Percentiles rank a stretch among this genome's conserved stretches.
These are phyloP conservation scores for Craniophora ligustri DNA, from an alignment of 2,888 invertebrate species.

Conservation along the genomic window DNA sequence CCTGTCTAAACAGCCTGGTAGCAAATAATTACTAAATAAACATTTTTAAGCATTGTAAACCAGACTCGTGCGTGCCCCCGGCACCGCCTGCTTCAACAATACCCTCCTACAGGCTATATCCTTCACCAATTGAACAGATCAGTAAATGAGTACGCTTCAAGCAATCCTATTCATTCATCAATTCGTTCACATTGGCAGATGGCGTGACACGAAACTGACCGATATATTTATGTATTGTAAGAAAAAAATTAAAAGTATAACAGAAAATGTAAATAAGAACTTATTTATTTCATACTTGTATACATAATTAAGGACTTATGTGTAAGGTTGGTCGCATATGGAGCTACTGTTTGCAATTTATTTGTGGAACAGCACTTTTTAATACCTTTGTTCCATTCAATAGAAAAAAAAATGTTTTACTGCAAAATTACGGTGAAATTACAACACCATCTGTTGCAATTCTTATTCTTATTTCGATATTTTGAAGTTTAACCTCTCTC, in stretches of 20 bases:
- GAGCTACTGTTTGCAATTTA: background rate
- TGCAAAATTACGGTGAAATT: no score
- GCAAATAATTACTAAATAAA: background rate
- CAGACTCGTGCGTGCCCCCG: constrained; percentile 30
- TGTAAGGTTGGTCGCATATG: constrained; percentile 39
- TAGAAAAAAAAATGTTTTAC: background rate
- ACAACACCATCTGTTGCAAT: background rate
- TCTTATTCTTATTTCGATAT: no score
- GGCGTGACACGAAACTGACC: constrained; percentile 30
- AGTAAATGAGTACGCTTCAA: constrained; percentile 30
- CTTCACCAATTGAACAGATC: constrained; percentile 18
- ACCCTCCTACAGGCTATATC: background rate
- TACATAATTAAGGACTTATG: constrained; percentile 66
- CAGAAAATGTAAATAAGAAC: constrained; percentile 60
- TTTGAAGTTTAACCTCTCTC: no score
- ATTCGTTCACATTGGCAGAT: constrained; percentile 47
- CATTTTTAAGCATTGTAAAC: constrained; percentile 1
- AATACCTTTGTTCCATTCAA: constrained; percentile 6
- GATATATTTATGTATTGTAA: constrained; percentile 38
- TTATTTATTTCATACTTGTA: constrained; percentile 74
- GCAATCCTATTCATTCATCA: constrained; percentile 36
- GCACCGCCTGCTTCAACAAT: constrained; percentile 32
- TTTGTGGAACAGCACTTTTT: constrained; percentile 3
- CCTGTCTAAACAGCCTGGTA: background rate
- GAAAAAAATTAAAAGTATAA: constrained; percentile 34